Percentiles rank a stretch among this genome's conserved stretches.
Conservation (phyloP, 1,140 invertebrate species). For the Leptoteleia sp. region DNA sequence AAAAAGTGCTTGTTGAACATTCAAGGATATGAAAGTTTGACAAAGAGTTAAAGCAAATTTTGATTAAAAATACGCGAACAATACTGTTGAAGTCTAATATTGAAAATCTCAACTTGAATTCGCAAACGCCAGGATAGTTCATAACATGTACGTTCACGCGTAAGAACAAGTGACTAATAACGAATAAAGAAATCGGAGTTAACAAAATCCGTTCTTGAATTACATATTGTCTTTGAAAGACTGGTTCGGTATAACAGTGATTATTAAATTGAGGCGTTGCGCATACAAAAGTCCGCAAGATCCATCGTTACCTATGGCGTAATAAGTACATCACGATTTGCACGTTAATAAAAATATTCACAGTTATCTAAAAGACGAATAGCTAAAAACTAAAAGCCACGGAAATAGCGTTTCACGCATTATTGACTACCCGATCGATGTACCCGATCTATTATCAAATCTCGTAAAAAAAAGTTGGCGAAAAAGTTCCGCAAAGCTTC, state of each 20-base stretch:
- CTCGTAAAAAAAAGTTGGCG: background rate
- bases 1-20: no score
- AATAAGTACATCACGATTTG: slow-evolving; percentile 38
- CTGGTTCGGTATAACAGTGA: background rate
- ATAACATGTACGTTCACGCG: slow-evolving; percentile 6
- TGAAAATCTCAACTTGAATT: no score
- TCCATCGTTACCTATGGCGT: slow-evolving; percentile 15
- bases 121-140: slow-evolving; percentile 18
- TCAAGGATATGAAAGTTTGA: no score
- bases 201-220: background rate
- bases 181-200: background rate
- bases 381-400: slow-evolving; percentile 42
- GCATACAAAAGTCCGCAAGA: slow-evolving; percentile 29
- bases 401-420: slow-evolving; percentile 18
- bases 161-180: background rate
- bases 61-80: no score
- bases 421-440: slow-evolving; percentile 22
- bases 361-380: slow-evolving; percentile 25
- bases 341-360: slow-evolving; percentile 36
- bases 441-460: slow-evolving; percentile 10
- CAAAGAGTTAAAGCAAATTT: no score
- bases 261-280: slow-evolving; percentile 20
- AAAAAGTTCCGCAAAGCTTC: no score
- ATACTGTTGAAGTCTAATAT: no score
- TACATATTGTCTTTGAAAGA: slow-evolving; percentile 21